A percentile compares a stretch with the other conserved stretches of the same genome.
These are phyloP conservation scores for Nymphalis polychloros DNA, from an alignment of 2,888 invertebrate species.

Conservation along the genomic window DNA sequence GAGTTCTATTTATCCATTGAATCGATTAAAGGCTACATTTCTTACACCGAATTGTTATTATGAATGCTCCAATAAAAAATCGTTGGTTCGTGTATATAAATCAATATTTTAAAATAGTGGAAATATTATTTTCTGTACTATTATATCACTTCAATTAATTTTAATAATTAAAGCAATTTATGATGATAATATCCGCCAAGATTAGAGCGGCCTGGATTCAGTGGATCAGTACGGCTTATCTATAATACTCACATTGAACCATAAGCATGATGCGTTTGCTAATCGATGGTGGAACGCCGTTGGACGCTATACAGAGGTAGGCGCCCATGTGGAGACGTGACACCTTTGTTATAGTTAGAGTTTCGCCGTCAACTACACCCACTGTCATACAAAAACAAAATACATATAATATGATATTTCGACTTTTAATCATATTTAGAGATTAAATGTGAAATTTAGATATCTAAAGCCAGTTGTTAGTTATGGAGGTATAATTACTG, in stretches of 20 bases:
- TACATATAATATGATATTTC: not conserved
- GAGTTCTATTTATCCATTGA: too few relatives aligned
- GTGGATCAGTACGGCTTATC: constrained; percentile 20
- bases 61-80: too few relatives aligned
- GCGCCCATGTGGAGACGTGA: constrained; percentile 96
- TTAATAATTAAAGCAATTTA: constrained; percentile 14
- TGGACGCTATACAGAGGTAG: constrained; percentile 95
- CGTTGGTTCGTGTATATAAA: not conserved
- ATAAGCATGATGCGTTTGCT: constrained; percentile 91
- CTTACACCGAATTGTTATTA: too few relatives aligned
- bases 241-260: constrained; percentile 88
- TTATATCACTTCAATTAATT: not conserved
- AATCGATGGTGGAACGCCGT: constrained; percentile 95
- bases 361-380: constrained; percentile 93
- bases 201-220: constrained; percentile 2
- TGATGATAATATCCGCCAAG: constrained; percentile 15
- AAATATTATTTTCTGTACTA: not conserved
- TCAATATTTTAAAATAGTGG: not conserved
- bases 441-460: too few relatives aligned
- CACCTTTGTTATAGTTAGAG: constrained; percentile 92
- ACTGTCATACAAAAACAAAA: constrained; percentile 80
- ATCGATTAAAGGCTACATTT: too few relatives aligned
- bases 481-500: too few relatives aligned
- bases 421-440: too few relatives aligned
- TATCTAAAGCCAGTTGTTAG: too few relatives aligned